A percentile compares a stretch with the other conserved stretches of the same genome.
Evolutionary conservation across 2,797 vertebrate species (phyloP).

Genomic region (Dallia pectoralis): DNA sequence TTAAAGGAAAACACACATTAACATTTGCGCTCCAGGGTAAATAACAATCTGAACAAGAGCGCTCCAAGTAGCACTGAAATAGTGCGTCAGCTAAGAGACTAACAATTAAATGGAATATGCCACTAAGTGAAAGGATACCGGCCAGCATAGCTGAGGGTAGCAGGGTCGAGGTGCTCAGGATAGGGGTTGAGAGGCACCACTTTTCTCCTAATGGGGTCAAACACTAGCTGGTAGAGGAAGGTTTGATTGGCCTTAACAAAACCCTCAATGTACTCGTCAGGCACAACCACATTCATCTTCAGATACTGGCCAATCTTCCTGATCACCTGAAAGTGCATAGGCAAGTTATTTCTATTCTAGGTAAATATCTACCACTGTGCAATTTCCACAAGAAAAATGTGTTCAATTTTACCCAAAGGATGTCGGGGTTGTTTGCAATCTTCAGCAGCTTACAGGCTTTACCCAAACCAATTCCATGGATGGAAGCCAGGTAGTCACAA

Average conservation of each 20-base stretch:
- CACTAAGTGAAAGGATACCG: slow-evolving; percentile 82
- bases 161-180: slow-evolving; percentile 75
- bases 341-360: neutral
- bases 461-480: slow-evolving; percentile 92
- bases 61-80: too few relatives aligned
- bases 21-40: too few relatives aligned
- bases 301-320: slow-evolving; percentile 96
- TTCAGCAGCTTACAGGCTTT: slow-evolving; percentile 92
- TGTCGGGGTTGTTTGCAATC: slow-evolving; percentile 91
- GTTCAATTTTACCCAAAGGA: slow-evolving; percentile 81
- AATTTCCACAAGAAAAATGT: neutral
- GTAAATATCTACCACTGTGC: neutral
- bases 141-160: slow-evolving; percentile 85
- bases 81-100: too few relatives aligned
- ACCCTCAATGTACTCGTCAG: slow-evolving; percentile 88
- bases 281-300: slow-evolving; percentile 85
- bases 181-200: slow-evolving; percentile 91
- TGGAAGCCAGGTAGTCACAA: slow-evolving; percentile 92
- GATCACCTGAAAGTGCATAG: slow-evolving; percentile 79
- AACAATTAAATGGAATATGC: neutral
- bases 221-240: slow-evolving; percentile 95
- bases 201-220: slow-evolving; percentile 87
- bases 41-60: too few relatives aligned
- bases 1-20: too few relatives aligned
- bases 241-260: slow-evolving; percentile 94